These are phyloP conservation scores for Caenorhabditis briggsae DNA, from an alignment of 1,140 invertebrate species.

Conservation along the genomic window DNA sequence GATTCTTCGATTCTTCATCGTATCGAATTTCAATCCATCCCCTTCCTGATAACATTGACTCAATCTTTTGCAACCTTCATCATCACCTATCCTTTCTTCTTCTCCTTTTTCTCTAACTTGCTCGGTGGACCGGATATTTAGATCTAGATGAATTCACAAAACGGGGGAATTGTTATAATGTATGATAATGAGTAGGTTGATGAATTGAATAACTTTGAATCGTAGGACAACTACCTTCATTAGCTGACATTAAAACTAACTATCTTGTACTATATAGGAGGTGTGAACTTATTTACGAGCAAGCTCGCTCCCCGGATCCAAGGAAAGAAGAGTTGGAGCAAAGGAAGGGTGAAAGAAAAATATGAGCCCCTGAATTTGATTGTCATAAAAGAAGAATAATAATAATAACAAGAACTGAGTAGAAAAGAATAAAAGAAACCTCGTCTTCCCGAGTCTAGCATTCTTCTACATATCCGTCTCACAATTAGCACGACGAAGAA, in stretches of 20 bases:
- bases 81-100: not conserved
- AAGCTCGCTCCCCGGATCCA: not conserved
- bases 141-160: constrained; percentile 2
- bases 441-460: constrained; percentile 16
- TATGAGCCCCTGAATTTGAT: constrained; percentile 28
- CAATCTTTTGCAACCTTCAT: constrained; percentile 5
- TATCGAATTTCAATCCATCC: constrained; percentile 8
- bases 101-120: no score
- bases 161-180: constrained; percentile 42
- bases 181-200: constrained; percentile 49
- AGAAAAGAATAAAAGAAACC: constrained; percentile 54
- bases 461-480: constrained; percentile 53
- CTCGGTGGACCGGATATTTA: no score
- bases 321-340: not conserved
- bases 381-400: constrained; percentile 52
- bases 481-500: constrained; percentile 47
- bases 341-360: constrained; percentile 10
- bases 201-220: constrained; percentile 49
- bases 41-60: constrained; percentile 1
- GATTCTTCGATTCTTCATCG: not conserved
- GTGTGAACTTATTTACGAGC: not conserved
- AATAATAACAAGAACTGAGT: constrained; percentile 51
- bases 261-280: constrained; percentile 38
- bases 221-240: constrained; percentile 13
- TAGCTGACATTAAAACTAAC: constrained; percentile 9